A percentile compares a stretch with the other conserved stretches of the same genome.
Conservation (phyloP, 2,113 vertebrate species). For the Macrotus californicus region DNA sequence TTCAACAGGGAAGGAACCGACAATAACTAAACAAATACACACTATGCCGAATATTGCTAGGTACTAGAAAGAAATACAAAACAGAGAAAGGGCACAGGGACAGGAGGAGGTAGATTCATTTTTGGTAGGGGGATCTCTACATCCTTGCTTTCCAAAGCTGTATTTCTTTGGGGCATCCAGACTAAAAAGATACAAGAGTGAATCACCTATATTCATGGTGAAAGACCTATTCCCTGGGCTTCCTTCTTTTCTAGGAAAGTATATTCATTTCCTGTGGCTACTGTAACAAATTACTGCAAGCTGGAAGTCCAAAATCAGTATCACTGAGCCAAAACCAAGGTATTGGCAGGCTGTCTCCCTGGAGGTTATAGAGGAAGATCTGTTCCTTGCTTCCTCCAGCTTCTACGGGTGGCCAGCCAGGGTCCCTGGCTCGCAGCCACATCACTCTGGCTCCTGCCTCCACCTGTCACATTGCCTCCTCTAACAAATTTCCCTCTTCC, state of each 20-base stretch:
- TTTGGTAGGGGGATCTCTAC: background rate
- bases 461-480: background rate
- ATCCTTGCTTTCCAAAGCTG: background rate
- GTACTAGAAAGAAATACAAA: background rate
- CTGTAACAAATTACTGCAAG: background rate
- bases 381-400: background rate
- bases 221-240: background rate
- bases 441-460: background rate
- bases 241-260: background rate
- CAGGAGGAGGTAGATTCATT: background rate
- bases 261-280: background rate
- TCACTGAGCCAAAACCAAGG: background rate
- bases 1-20: background rate
- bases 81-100: background rate
- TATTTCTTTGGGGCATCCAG: background rate
- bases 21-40: background rate
- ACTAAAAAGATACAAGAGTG: background rate
- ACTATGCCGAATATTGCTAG: background rate
- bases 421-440: background rate
- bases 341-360: background rate
- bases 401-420: background rate
- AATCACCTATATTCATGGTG: background rate
- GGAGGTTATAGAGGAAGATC: background rate
- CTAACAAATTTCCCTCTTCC: background rate
- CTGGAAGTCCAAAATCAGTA: background rate